These are phyloP conservation scores for Calameuta filiformis DNA, from an alignment of 2,888 invertebrate genomes.

Conservation along the genomic window DNA sequence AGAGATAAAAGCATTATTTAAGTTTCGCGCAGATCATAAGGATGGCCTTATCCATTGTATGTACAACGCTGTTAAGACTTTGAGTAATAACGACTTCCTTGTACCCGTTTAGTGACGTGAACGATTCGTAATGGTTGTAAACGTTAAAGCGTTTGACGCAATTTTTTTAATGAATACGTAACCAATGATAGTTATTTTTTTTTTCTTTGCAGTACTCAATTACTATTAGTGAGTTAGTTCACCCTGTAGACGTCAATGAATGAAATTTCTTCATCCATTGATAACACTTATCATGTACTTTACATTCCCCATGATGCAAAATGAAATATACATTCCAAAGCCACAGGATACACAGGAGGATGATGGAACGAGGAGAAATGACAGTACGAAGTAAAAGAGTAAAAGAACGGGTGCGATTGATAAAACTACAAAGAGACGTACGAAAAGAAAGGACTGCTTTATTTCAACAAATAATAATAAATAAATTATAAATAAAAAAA, in stretches of 20 bases:
- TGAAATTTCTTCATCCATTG: not conserved
- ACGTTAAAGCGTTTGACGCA: not conserved
- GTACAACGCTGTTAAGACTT: not conserved
- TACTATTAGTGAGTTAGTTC: slow-evolving; percentile 1
- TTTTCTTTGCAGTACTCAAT: not conserved
- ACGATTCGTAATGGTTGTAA: not conserved
- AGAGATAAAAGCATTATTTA: not conserved
- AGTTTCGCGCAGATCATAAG: not conserved
- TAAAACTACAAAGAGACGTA: slow-evolving; percentile 19
- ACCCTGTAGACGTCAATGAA: not conserved
- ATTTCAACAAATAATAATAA: slow-evolving; percentile 18
- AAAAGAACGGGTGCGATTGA: slow-evolving; percentile 18
- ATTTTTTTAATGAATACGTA: not conserved
- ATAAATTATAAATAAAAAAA: slow-evolving; percentile 18
- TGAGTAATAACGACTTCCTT: not conserved
- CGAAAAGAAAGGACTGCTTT: slow-evolving; percentile 14
- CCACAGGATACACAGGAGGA: not conserved
- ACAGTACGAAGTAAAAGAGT: slow-evolving; percentile 6
- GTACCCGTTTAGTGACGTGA: not conserved
- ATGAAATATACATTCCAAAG: not conserved
- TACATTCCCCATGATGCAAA: not conserved
- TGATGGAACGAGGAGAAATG: not conserved
- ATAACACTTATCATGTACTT: not conserved
- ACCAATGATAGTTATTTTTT: not conserved
- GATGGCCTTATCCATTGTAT: not conserved